Percentiles rank a stretch among this genome's conserved stretches.
phyloP scores from a whole-genome alignment of 1,140 invertebrate genomes.

The Bombus waltoni region DNA sequence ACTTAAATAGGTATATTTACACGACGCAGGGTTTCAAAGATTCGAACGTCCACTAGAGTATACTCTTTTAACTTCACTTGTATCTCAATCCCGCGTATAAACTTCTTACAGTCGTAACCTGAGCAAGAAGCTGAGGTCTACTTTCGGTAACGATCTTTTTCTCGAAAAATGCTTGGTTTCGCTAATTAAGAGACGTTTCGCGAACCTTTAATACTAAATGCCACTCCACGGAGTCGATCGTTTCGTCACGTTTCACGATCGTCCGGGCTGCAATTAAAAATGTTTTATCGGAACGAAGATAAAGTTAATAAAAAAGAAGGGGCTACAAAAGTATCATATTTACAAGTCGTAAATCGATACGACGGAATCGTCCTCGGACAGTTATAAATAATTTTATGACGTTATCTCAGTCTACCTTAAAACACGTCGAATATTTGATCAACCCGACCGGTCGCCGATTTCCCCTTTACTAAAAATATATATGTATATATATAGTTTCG shows the following conservation, averaged over 20 bases:
- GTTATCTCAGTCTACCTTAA: background rate
- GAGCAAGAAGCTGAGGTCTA: background rate
- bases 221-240: background rate
- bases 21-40: too few relatives aligned
- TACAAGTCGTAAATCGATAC: constrained; percentile 15
- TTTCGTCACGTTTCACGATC: background rate
- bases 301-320: background rate
- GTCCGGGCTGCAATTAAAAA: constrained; percentile 9
- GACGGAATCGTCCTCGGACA: background rate
- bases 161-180: background rate
- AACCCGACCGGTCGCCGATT: background rate
- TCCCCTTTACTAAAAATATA: constrained; percentile 10
- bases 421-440: background rate
- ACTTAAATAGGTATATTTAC: too few relatives aligned
- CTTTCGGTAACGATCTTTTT: background rate
- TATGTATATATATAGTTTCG: background rate
- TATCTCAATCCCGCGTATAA: too few relatives aligned
- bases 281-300: background rate
- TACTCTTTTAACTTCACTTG: too few relatives aligned
- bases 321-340: background rate
- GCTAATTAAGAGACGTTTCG: background rate
- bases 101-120: background rate
- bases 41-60: too few relatives aligned
- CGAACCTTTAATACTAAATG: background rate
- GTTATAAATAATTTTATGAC: constrained; percentile 21